Percentiles rank a stretch among this genome's conserved stretches.
Conservation (phyloP, 2,113 vertebrate genomes). For the Gymnocephalus cernua region DNA sequence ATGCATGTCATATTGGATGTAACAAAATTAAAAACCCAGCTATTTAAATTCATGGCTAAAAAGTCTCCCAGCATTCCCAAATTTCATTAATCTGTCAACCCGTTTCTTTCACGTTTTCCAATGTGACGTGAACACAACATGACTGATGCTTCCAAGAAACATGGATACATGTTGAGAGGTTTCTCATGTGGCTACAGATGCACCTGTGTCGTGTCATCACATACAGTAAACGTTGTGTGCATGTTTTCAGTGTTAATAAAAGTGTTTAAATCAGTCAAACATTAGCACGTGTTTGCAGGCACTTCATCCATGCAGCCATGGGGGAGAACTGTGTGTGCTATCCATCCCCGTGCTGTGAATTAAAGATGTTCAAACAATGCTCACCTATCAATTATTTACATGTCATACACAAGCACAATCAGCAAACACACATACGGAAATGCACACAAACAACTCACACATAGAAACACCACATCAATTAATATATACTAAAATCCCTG, state of each 20-base stretch:
- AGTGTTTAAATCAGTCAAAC: background rate
- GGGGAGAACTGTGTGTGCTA: slow-evolving; percentile 3
- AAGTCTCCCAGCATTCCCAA: background rate
- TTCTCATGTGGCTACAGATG: slow-evolving; percentile 27
- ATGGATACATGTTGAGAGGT: background rate
- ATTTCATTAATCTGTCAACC: slow-evolving; percentile 2
- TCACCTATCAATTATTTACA: slow-evolving; percentile 62
- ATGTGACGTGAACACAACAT: slow-evolving; percentile 15
- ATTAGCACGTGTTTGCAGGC: slow-evolving; percentile 14
- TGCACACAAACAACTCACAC: background rate
- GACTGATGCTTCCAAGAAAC: slow-evolving; percentile 21
- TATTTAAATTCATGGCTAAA: slow-evolving; percentile 10
- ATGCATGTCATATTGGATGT: slow-evolving; percentile 4
- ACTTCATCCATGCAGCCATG: background rate
- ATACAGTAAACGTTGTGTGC: background rate
- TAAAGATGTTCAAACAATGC: slow-evolving; percentile 55
- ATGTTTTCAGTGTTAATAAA: slow-evolving; percentile 12
- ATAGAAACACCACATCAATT: slow-evolving; percentile 12
- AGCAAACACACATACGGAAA: slow-evolving; percentile 30
- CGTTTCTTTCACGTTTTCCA: background rate
- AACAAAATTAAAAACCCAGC: slow-evolving; percentile 1
- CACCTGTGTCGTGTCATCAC: background rate
- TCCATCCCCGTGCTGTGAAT: slow-evolving; percentile 28
- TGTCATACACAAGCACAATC: background rate
- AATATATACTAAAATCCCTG: background rate